Base-by-base conservation (phyloP, 2,113 vertebrate species). In the Hydrochoerus hydrochaeris region DNA sequence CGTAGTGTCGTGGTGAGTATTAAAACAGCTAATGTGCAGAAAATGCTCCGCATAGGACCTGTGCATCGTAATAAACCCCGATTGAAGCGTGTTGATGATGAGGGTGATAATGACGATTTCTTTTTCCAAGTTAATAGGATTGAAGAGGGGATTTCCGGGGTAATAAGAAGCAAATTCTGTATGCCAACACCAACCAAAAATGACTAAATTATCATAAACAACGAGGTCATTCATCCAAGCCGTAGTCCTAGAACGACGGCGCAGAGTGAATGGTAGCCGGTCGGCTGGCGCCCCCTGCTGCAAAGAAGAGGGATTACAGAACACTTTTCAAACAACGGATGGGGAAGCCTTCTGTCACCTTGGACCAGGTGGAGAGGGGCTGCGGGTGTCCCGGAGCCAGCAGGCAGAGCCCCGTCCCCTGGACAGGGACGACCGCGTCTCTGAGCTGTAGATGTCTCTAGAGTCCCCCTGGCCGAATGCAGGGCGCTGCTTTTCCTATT, bases 261-360 rank as follows among this genome's bases (percentile, higher is more conserved):
- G 19, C 26, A 38, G 32, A 85, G 65, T 63, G 35, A 35, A 17
- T 7, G 9, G 1, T 84, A 85, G 58, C 57, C 52, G 44, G 58
- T 63, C 90, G 60, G 44, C 67, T 93, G 54, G 86, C 49, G 32
- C 88, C 44, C 52, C 80, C 97, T 97, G 67, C 87, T 98, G 97
- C 91, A 73, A 30, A 78, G 22, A 0, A 1, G 0, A 41, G 54
- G 22, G 5, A 94, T 80, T 91, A 35, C 90, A 84, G 57, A 46
- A 16, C 1, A 7, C 13, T 91, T 87, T 28, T 13, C 4, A 57
- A 81, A 54, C 52, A n/a, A n/a, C n/a, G n/a, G n/a, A n/a, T n/a
- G n/a, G n/a, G n/a, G n/a, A n/a, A n/a, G n/a, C n/a, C n/a, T n/a
- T n/a, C n/a, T n/a, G n/a, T n/a, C n/a, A 65, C 63, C 11, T 3